A percentile compares a stretch with the other conserved stretches of the same genome.
These are phyloP conservation scores for Holothuria leucospilota DNA, from an alignment of 53 echinoderm and acorn worm species.

Conservation along the genomic window DNA sequence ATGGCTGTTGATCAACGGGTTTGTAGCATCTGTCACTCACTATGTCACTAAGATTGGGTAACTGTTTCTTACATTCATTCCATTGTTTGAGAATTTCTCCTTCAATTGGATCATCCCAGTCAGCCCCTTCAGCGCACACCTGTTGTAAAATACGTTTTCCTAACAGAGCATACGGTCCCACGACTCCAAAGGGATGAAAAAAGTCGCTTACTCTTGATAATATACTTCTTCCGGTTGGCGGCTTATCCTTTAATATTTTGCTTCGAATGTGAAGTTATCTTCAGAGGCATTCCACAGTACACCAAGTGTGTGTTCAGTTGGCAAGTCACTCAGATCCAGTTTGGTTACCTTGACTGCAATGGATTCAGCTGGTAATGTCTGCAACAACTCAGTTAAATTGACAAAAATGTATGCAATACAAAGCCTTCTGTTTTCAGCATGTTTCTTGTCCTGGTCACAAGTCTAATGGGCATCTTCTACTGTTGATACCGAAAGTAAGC, in stretches of 20 bases:
- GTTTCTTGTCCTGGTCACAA: slow-evolving; percentile 48
- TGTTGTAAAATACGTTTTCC: slow-evolving; percentile 52
- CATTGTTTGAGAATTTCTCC: too few species aligned
- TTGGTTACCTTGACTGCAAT: slow-evolving; percentile 21
- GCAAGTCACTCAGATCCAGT: slow-evolving; percentile 35
- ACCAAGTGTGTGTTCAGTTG: slow-evolving; percentile 36
- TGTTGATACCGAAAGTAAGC: slow-evolving; percentile 49
- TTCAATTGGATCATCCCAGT: slow-evolving; percentile 49
- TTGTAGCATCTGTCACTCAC: slow-evolving; percentile 37
- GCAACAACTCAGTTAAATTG: slow-evolving; percentile 44
- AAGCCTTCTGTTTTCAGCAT: slow-evolving; percentile 61
- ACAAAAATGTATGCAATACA: slow-evolving; percentile 33
- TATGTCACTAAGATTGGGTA: background rate
- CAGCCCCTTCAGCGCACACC: slow-evolving; percentile 25
- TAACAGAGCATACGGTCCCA: slow-evolving; percentile 39
- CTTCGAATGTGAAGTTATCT: slow-evolving; percentile 47
- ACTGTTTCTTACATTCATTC: slow-evolving; percentile 33
- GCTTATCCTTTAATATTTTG: slow-evolving; percentile 38
- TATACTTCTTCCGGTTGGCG: slow-evolving; percentile 37
- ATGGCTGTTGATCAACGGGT: background rate
- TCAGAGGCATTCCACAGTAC: slow-evolving; percentile 30
- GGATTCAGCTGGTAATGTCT: slow-evolving; percentile 27
- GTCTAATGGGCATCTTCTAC: slow-evolving; percentile 42
- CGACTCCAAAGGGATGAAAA: slow-evolving; percentile 44
- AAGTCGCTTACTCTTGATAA: slow-evolving; percentile 38